phyloP scores from a whole-genome alignment of 1,140 invertebrate species.

The Drosophila eugracilis region DNA sequence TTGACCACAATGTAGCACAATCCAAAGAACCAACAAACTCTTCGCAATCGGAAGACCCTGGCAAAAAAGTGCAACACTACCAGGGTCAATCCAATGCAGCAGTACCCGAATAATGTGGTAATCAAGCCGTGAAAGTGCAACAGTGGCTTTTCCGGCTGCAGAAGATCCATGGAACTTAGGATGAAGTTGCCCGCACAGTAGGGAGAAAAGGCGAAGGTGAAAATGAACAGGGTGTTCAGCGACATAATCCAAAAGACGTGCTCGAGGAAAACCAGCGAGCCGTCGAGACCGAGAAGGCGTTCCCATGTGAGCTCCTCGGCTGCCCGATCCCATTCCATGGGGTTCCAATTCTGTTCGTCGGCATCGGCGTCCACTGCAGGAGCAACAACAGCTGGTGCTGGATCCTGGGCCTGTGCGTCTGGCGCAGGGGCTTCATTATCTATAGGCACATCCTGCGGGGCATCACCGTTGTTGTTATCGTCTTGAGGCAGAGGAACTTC shows the following conservation, averaged over 20 bases:
- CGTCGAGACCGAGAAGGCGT: constrained; percentile 96
- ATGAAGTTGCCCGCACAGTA: constrained; percentile 97
- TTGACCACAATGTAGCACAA: constrained; percentile 99
- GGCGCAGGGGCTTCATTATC: constrained; percentile 68
- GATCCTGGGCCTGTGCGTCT: constrained; percentile 5
- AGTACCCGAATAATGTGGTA: constrained; percentile 97
- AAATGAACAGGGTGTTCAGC: constrained; percentile 97
- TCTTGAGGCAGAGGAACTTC: constrained; percentile 66
- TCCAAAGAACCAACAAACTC: constrained; percentile 94
- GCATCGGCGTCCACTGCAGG: constrained; percentile 75
- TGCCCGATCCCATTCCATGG: constrained; percentile 98
- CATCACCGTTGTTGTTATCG: constrained; percentile 67
- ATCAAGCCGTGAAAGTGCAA: constrained; percentile 97
- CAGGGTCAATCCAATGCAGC: constrained; percentile 93
- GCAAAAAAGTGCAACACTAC: constrained; percentile 93
- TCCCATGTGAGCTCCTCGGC: constrained; percentile 99
- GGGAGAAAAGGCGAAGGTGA: constrained; percentile 97
- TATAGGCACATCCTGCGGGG: constrained; percentile 58
- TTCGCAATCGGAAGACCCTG: constrained; percentile 90
- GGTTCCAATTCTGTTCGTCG: constrained; percentile 99
- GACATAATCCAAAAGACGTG: constrained; percentile 99
- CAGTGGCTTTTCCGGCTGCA: constrained; percentile 89
- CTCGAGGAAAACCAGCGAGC: constrained; percentile 98
- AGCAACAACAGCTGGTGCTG: constrained; percentile 16
- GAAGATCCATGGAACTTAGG: constrained; percentile 90